Base-by-base conservation (phyloP, 2,888 invertebrate species). In the Elgonia sp. region DNA sequence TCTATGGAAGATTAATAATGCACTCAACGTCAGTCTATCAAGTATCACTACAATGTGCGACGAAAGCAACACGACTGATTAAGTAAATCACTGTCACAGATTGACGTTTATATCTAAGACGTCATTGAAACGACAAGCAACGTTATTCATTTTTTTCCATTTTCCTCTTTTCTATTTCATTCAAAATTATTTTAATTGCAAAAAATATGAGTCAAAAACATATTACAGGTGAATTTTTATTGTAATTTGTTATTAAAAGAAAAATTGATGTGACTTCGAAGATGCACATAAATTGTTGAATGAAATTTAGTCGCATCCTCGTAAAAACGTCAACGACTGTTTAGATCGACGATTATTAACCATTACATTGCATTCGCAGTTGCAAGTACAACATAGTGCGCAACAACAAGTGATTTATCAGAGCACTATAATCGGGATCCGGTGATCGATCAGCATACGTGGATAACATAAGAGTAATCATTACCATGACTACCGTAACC, bases 401-500 rank as follows among this genome's bases (percentile, higher is more conserved):
- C 14, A 86, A 73, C 65, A 76, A 80, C 73, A 53, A 83, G 85
- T 79, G 89, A 86, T 84, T 87, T 82, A 84, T 89, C 84, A 76
- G 77, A 63, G 65, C 84, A 57, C 84, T 82, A 73, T 70, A 87
- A 85, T 86, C 84, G 85, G 75, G 79, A 84, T 82, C 86, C 76
- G 82, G 79, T 75, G 89, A 90, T 90, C 89, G 91, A 91, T 90
- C 89, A 87, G 82, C 81, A 72, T 86, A 86, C n/a, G 86, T 69
- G 87, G 73, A 72, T 83, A 87, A 86, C 69, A 39, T 84, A 86
- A 79, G 79, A 90, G 90, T 90, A 89, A 91, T 91, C 89, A 90
- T 90, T 90, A 89, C 88, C 90, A 83, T 89, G 87, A 89, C 89
- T 91, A 90, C 91, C 90, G 89, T 87, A 90, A 90, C 89, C 87